These are phyloP conservation scores for Standfussiana lucernea DNA, from an alignment of 2,888 invertebrate genomes.

Conservation along the genomic window DNA sequence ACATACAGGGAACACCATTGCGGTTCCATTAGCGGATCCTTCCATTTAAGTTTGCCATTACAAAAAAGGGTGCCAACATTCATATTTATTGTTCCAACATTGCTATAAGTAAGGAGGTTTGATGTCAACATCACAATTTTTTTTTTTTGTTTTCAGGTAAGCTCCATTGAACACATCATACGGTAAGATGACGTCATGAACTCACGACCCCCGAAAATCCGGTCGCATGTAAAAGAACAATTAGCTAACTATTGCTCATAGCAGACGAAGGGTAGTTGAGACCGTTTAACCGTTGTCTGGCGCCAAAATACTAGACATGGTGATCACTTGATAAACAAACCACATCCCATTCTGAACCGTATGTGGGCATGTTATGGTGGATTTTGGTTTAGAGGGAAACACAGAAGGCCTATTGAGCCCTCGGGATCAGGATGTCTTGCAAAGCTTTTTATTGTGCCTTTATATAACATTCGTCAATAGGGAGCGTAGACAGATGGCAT, in stretches of 20 bases:
- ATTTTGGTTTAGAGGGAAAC: conserved; percentile 36
- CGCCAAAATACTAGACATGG: conserved; percentile 82
- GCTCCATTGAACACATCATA: conserved; percentile 12
- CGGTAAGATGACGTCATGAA: conserved; percentile 56
- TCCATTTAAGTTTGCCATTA: conserved; percentile 21
- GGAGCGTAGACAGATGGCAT: conserved; percentile 66
- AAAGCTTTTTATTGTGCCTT: conserved; percentile 69
- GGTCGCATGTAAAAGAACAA: conserved; percentile 72
- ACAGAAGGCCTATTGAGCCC: conserved; percentile 65
- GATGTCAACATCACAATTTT: neutral
- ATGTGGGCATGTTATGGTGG: conserved; percentile 14
- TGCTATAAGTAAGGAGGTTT: neutral
- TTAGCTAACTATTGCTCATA: conserved; percentile 71
- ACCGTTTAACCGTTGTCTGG: conserved; percentile 82
- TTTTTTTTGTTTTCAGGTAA: conserved; percentile 64
- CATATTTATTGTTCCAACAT: conserved; percentile 13
- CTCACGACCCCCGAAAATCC: conserved; percentile 58
- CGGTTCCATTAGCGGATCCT: conserved; percentile 32
- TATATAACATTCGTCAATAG: conserved; percentile 67
- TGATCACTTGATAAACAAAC: conserved; percentile 62
- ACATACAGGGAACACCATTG: conserved; percentile 23
- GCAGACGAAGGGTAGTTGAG: conserved; percentile 73
- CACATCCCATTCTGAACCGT: conserved; percentile 60
- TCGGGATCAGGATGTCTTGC: conserved; percentile 61
- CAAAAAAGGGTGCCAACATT: conserved; percentile 7